phyloP scores from a whole-genome alignment of 2,797 vertebrate genomes.

The Darevskia mixta region DNA sequence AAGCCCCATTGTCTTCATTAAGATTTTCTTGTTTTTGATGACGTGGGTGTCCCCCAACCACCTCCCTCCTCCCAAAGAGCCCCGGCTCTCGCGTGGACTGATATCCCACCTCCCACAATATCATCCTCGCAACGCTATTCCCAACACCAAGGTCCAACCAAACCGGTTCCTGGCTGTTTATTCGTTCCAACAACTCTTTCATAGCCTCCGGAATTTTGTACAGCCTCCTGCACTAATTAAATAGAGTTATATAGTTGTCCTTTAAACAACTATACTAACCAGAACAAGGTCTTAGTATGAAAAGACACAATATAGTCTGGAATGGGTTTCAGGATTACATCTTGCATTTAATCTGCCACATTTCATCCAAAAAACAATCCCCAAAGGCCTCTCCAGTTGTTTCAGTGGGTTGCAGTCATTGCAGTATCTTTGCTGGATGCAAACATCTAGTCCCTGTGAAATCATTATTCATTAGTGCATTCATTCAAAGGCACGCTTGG shows the following conservation, averaged over 20 bases:
- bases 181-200: too few species aligned
- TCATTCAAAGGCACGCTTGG: not conserved
- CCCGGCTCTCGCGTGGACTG: not conserved
- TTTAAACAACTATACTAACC: not conserved
- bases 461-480: not conserved
- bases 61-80: not conserved
- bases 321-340: not conserved
- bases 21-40: not conserved
- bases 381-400: not conserved
- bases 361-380: not conserved
- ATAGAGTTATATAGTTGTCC: not conserved
- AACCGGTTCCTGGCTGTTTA: not conserved
- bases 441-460: not conserved
- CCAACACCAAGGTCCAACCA: not conserved
- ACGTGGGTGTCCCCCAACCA: not conserved
- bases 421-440: too few species aligned
- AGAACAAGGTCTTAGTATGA: too few species aligned
- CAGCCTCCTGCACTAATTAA: not conserved
- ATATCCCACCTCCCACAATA: not conserved
- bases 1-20: constrained; percentile 19
- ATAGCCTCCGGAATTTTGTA: not conserved
- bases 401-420: not conserved
- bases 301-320: not conserved
- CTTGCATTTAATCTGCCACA: too few species aligned
- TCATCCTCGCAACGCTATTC: not conserved